Conservation (phyloP, 2,888 invertebrate species). For the Furcula furcula region DNA sequence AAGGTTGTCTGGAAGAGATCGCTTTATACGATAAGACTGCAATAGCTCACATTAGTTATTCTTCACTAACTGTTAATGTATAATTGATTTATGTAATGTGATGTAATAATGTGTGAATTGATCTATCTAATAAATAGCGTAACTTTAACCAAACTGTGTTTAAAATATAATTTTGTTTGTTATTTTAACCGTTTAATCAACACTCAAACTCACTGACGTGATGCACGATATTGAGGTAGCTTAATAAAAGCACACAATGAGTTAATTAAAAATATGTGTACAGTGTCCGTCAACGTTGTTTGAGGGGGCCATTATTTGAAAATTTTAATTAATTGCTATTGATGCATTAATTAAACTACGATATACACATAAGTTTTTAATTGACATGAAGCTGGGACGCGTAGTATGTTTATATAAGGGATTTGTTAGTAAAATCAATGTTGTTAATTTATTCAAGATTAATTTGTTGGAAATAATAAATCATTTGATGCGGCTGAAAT, state of each 20-base stretch:
- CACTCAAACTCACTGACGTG: no score
- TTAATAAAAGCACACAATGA: conserved; percentile 31
- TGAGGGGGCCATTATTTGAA: conserved; percentile 26
- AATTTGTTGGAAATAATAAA: background rate
- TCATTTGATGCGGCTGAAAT: no score
- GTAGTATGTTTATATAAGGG: background rate
- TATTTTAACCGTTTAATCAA: no score
- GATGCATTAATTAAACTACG: conserved; percentile 11
- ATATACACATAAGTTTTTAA: conserved; percentile 16
- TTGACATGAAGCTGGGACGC: background rate
- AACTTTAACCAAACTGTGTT: no score
- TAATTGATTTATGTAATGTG: no score
- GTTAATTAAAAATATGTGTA: conserved; percentile 48
- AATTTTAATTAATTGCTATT: conserved; percentile 32
- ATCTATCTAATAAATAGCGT: no score
- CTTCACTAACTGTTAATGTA: no score
- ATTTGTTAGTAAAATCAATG: background rate
- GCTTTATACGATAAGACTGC: no score
- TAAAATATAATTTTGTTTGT: no score
- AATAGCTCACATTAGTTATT: no score
- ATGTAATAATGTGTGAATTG: no score
- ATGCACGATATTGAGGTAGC: conserved; percentile 1
- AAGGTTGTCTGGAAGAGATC: no score
- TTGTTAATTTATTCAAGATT: background rate
- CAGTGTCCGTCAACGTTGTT: conserved; percentile 28